Percentiles rank a stretch among this genome's conserved stretches.
Conservation (phyloP, 2,113 vertebrate species). For the Embiotoca jacksoni region DNA sequence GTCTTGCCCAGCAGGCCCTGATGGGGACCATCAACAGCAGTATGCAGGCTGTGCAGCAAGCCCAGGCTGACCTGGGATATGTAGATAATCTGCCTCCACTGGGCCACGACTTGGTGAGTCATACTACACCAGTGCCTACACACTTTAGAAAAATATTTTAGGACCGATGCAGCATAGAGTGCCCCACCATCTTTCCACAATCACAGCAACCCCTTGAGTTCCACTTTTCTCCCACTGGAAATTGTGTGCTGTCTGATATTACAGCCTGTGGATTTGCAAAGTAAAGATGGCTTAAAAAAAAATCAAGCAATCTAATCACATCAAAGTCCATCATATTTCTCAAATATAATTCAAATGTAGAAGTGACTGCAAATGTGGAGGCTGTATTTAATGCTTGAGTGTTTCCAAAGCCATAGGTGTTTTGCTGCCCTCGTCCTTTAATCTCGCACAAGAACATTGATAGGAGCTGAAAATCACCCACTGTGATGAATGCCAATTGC, state of each 20-base stretch:
- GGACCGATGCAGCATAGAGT: background rate
- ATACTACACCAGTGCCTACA: slow-evolving; percentile 1
- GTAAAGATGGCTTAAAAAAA: slow-evolving; percentile 17
- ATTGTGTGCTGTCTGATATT: slow-evolving; percentile 24
- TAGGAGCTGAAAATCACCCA: slow-evolving; percentile 59
- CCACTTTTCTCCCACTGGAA: slow-evolving; percentile 1
- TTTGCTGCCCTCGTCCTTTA: slow-evolving; percentile 57
- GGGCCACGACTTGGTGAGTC: slow-evolving; percentile 95
- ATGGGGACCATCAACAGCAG: slow-evolving; percentile 99
- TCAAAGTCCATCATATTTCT: slow-evolving; percentile 45
- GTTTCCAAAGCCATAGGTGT: slow-evolving; percentile 63
- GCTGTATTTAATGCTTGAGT: slow-evolving; percentile 53
- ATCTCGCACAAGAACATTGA: slow-evolving; percentile 62
- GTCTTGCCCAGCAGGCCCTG: slow-evolving; percentile 96
- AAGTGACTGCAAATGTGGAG: slow-evolving; percentile 44
- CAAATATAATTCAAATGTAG: slow-evolving; percentile 50
- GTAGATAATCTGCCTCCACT: slow-evolving; percentile 94
- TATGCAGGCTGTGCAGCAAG: slow-evolving; percentile 97
- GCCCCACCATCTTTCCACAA: background rate
- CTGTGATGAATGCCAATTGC: slow-evolving; percentile 69
- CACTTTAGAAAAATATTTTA: slow-evolving; percentile 15
- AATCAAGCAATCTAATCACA: slow-evolving; percentile 34
- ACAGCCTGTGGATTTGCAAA: slow-evolving; percentile 27
- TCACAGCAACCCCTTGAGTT: slow-evolving; percentile 6
- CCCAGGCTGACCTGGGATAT: slow-evolving; percentile 92